Evolutionary conservation across 92 coral and sea anemone genomes (phyloP), one percentile per base, ranked within the genome.

Genomic region (Parazoanthus darwini): DNA sequence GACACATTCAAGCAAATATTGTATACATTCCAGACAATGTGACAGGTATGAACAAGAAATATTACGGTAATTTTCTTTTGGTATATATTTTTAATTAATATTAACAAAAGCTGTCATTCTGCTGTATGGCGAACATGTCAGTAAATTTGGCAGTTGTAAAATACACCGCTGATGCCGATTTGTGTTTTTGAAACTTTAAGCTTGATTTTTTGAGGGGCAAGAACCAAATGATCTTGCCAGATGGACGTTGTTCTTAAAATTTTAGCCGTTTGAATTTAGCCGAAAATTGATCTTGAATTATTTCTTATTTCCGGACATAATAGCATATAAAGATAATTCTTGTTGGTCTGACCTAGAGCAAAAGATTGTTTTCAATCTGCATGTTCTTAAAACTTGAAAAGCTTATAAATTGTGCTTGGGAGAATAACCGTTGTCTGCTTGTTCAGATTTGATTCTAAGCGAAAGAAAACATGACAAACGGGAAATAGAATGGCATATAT

Each of bases 1-100:
- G 79, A 38, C 79, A 76, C 50, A 23, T 76, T 15, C 51, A 36
- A 44, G 79, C 20, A 76, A 76, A 76, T n/a, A 76, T 36, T 39
- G n/a, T 22, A 76, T 9, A 20, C n/a, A 42, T 29, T 16, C 48
- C 29, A 39, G 79, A 76, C 26, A 76, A 14, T 74, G 44, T 36
- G 23, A 39, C 39, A 15, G 78, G 10, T 22, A 43, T 20, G 79
- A 76, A 39, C 51, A 76, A 36, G 51, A 76, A 76, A 39, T 76
- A 44, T 63, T 22, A 63, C 70, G 51, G 25, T 16, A 76, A 38
- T 76, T 76, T 76, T 39, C 25, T 76, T 76, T 76, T 76, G 29
- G 13, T 75, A 76, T 42, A 44, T 42, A 44, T 37, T 38, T 76
- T 76, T 51, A 76, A 76, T 76, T 76, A 76, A 44, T 15, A 9